Conservation (phyloP, 2,888 invertebrate species). For the Amiota mariae region DNA sequence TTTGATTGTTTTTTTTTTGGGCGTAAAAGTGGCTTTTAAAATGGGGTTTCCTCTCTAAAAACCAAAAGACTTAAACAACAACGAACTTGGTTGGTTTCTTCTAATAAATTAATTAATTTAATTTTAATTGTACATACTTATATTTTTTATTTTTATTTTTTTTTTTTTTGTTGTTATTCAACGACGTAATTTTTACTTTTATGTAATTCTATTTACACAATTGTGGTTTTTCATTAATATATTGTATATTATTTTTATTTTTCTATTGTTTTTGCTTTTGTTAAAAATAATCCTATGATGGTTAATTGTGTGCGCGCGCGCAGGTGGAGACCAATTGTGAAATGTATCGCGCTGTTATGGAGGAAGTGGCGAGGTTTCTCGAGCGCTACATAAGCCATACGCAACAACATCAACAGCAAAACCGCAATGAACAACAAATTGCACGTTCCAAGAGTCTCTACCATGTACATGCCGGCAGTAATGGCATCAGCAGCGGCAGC, state of each 20-base stretch:
- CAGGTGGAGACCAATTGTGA: constrained; percentile 80
- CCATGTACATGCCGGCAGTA: constrained; percentile 66
- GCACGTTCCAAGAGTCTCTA: constrained; percentile 73
- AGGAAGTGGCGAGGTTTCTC: constrained; percentile 79
- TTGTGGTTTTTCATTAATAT: constrained; percentile 17
- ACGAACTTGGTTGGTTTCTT: constrained; percentile 14
- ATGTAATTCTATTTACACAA: constrained; percentile 19
- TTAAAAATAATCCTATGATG: constrained; percentile 15
- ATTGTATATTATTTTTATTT: background rate
- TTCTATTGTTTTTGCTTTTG: constrained; percentile 41
- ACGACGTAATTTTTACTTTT: constrained; percentile 5
- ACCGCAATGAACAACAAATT: constrained; percentile 62
- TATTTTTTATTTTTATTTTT: constrained; percentile 8
- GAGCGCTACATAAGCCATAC: constrained; percentile 74
- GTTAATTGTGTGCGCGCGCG: background rate
- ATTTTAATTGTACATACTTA: background rate
- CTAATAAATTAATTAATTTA: background rate
- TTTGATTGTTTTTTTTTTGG: background rate
- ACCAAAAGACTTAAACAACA: constrained; percentile 26
- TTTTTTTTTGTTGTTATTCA: background rate
- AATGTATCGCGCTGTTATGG: constrained; percentile 82
- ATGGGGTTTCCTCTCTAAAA: background rate
- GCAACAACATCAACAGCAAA: constrained; percentile 55
- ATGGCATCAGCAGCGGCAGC: constrained; percentile 37
- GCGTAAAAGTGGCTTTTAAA: background rate